phyloP scores from a whole-genome alignment of 2,797 vertebrate species.

The Anisognathus igniventris region DNA sequence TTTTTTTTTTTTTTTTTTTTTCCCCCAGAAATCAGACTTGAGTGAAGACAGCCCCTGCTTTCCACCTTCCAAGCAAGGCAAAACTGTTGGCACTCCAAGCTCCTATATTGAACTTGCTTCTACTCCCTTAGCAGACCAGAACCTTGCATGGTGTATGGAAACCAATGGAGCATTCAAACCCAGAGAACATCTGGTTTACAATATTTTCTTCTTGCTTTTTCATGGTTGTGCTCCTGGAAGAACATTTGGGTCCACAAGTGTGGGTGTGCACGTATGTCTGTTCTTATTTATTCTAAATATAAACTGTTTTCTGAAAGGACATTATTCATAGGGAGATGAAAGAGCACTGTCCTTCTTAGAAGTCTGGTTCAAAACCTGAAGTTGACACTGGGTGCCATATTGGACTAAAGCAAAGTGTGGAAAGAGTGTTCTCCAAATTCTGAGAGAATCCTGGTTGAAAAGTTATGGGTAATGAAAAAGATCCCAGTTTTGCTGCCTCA shows the following conservation, averaged over 20 bases:
- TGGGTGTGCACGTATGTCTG: not conserved
- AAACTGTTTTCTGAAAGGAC: conserved; percentile 36
- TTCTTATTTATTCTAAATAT: conserved; percentile 55
- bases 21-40: not conserved
- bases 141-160: conserved; percentile 14
- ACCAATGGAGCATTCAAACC: conserved; percentile 32
- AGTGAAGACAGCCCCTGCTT: not conserved
- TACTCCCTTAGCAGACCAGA: conserved; percentile 32
- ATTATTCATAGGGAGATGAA: conserved; percentile 41
- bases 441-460: not conserved
- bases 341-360: not conserved
- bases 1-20: not conserved
- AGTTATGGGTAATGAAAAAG: conserved; percentile 34
- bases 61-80: not conserved
- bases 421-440: conserved; percentile 17
- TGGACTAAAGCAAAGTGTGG: conserved; percentile 10
- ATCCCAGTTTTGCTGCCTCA: conserved; percentile 7
- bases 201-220: conserved; percentile 6
- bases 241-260: not conserved
- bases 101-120: not conserved
- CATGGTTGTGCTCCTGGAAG: conserved; percentile 16
- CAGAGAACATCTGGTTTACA: conserved; percentile 41
- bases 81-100: not conserved
- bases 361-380: conserved; percentile 4
- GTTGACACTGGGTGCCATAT: not conserved